phyloP scores from a whole-genome alignment of 2,797 vertebrate species.

The Rhadinocentrus ornatus region DNA sequence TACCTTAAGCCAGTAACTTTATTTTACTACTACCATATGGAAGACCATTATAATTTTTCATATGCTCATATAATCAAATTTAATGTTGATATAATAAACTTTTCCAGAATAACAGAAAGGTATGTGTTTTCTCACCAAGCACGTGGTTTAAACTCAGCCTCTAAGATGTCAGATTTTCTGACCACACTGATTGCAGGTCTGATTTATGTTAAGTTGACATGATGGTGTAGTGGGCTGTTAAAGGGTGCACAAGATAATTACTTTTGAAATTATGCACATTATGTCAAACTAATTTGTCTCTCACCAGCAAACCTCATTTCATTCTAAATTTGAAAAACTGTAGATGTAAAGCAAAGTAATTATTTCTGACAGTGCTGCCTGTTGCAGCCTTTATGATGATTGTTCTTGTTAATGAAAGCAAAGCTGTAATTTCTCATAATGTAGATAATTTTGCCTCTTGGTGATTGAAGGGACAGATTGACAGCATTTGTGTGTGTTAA shows the following conservation, averaged over 20 bases:
- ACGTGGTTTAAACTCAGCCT: not conserved
- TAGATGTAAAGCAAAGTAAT: slow-evolving; percentile 44
- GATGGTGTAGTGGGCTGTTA: not conserved
- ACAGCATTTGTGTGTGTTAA: slow-evolving; percentile 34
- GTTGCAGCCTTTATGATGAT: slow-evolving; percentile 42
- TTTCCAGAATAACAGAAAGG: not conserved
- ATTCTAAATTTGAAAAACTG: slow-evolving; percentile 15
- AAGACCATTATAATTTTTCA: not conserved
- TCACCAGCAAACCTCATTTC: not conserved
- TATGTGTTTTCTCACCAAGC: not conserved
- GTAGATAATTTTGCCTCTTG: slow-evolving; percentile 13
- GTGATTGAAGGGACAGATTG: slow-evolving; percentile 40
- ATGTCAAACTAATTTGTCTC: not conserved
- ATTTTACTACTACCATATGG: too few species aligned
- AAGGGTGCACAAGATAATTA: slow-evolving; percentile 15
- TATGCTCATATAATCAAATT: not conserved
- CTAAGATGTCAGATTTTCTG: not conserved
- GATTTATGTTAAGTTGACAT: slow-evolving; percentile 17
- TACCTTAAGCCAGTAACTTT: too few species aligned
- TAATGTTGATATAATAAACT: not conserved
- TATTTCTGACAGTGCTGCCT: slow-evolving; percentile 24
- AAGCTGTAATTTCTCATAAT: slow-evolving; percentile 50
- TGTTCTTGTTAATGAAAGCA: slow-evolving; percentile 22
- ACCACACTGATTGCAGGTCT: slow-evolving; percentile 1
- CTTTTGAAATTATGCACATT: not conserved